These are phyloP conservation scores for Anadara kagoshimensis DNA, from an alignment of 1,140 invertebrate genomes.

Conservation along the genomic window DNA sequence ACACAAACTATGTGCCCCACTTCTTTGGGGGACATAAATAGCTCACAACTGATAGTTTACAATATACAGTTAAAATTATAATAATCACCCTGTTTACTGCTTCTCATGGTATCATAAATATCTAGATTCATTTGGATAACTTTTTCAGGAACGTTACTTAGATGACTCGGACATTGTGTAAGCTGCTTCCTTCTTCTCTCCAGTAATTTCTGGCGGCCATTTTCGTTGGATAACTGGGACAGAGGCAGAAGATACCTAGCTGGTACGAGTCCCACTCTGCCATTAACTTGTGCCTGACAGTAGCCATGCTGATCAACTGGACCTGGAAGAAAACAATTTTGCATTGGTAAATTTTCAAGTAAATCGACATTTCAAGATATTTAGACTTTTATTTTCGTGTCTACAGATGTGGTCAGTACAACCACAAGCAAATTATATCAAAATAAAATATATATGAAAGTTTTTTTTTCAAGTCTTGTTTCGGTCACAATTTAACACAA, in stretches of 20 bases:
- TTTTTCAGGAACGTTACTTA: conserved; percentile 45
- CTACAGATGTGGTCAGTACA: no score
- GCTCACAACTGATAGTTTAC: no score
- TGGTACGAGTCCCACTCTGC: conserved; percentile 61
- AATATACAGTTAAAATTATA: no score
- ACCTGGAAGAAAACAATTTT: conserved; percentile 47
- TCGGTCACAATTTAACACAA: no score
- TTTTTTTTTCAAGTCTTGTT: not conserved
- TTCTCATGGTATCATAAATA: conserved; percentile 22
- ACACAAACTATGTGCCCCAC: no score
- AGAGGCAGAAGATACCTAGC: conserved; percentile 55
- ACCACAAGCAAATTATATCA: no score
- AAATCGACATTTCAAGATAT: no score
- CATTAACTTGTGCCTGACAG: conserved; percentile 62
- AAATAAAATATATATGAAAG: no score
- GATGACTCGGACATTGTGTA: conserved; percentile 28
- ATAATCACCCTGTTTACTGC: conserved; percentile 14
- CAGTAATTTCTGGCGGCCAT: not conserved
- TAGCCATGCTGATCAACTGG: conserved; percentile 60
- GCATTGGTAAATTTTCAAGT: no score
- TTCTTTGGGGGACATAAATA: no score
- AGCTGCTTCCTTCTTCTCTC: conserved; percentile 12
- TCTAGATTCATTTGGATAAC: conserved; percentile 43
- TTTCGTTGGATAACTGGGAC: conserved; percentile 3
- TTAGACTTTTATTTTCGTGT: no score